Base-by-base conservation (phyloP, 2,797 vertebrate genomes). In the Scleropages formosus region DNA sequence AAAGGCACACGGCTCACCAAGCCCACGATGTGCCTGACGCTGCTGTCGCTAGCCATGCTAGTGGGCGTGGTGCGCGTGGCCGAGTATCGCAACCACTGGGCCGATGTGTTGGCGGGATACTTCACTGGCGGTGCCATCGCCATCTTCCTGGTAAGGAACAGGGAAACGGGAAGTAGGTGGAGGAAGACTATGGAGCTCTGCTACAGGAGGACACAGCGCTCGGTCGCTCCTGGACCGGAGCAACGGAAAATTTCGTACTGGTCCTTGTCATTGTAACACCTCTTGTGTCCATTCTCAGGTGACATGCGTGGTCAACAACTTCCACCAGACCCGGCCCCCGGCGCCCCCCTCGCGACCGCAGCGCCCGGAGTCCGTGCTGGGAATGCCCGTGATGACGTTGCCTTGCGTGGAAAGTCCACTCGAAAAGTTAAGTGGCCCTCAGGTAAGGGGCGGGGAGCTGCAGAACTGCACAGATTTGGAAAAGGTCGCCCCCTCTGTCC, bases 31-130 rank as follows among this genome's bases (percentile, higher is more conserved):
- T 95, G 95, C 77, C 88, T 96, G 82, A 90, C 92, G 31, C 86
- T 96, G 63, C 85, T 96, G 69, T 95, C 93, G 31, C 90, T 96
- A 1, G 94, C 95, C 1, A 92, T 94, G 84, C 87, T 98, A 80
- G 94, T 96, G 77, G 95, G 95, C 0, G 93, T 96, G 69, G 90
- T 96, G 75, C 92, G 95, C 1, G 95, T 97, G 72, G 92, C 95
- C 0, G 96, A 98, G 78, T 93, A 95, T 82, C 92, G 95, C 0
- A 96, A 96, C 88, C 95, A 96, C 85, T 97, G 95, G 96, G 93
- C 91, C 0, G 95, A 98, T 0, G 91, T 96, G 15, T 82, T 97
- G 80, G 95, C 95, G 0, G 96, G 95, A 24, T 96, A 94, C 74
- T 78, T 95, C 67, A 96, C 94, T 0, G 96, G 96, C 44, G 92